Evolutionary conservation across 2,888 invertebrate species (phyloP), one percentile per base, ranked within the genome.

Genomic region (Lochmaea capreae): DNA sequence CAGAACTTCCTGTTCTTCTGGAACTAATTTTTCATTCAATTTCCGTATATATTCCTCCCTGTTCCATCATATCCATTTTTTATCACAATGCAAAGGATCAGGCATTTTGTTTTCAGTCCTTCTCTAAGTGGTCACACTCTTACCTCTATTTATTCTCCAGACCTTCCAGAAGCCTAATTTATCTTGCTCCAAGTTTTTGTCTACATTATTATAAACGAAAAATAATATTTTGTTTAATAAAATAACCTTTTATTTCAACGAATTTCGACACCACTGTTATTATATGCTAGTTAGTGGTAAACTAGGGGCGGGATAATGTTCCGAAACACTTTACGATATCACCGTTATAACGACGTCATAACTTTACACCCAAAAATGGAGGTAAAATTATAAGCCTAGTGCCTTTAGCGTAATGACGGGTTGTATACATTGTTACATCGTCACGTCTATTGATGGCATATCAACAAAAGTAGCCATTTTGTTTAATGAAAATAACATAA

Each of bases 271-370:
- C 73, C 73, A 42, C 73, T 71, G 71, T 68, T 63, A 58, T 70
- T 68, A 78, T 74, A 71, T 71, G 63, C 54, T 61, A 72, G 73
- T 75, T 74, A 78, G 78, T 76, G 81, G 80, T 81, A 81, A 81
- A 81, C 79, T 78, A 76, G 79, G 81, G 81, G 80, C 78, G 77
- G 78, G 78, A 78, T 84, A 84, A 83, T 83, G 83, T 80, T 78
- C 81, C 79, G 80, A 83, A 83, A 83, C 84, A 84, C 83, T 84
- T 84, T 83, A 84, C 82, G 83, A 83, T 81, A 83, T 82, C 82
- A 80, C 82, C 80, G 78, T 76, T 67, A 77, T 84, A 83, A 84
- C 82, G 83, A 83, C 79, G 79, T 80, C 82, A 84, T 84, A 84
- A 84, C 80, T 83, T 83, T 79, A 67, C 74, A 77, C 72, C 76